Evolutionary conservation across 2,797 vertebrate genomes (phyloP).

Genomic region (Notoglanidium macrostoma): DNA sequence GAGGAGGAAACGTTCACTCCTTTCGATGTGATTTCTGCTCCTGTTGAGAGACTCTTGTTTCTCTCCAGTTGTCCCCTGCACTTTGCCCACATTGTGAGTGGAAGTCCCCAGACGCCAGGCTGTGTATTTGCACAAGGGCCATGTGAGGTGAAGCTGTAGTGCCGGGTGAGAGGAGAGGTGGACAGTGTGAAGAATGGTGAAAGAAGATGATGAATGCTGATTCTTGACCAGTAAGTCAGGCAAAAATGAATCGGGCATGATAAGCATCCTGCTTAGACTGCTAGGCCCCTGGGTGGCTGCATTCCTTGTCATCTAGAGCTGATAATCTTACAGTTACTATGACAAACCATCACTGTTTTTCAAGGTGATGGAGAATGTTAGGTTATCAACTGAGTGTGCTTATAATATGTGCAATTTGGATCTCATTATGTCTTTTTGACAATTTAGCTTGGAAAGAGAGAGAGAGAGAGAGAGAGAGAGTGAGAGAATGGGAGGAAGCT

Average conservation of each 20-base stretch:
- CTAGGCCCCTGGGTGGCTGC: not conserved
- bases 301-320: not conserved
- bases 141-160: conserved; percentile 20
- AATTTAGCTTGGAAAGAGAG: not conserved
- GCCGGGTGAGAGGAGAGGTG: conserved; percentile 13
- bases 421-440: conserved; percentile 1
- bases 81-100: conserved; percentile 45
- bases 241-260: conserved; percentile 12
- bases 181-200: conserved; percentile 19
- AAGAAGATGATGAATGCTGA: conserved; percentile 17
- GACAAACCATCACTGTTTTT: conserved; percentile 11
- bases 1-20: conserved; percentile 19
- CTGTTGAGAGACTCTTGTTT: conserved; percentile 34
- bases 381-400: not conserved
- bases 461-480: not conserved
- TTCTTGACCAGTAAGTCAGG: conserved; percentile 13
- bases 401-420: not conserved
- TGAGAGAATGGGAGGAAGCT: not conserved
- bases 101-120: conserved; percentile 25
- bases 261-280: conserved; percentile 13
- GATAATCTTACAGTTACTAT: conserved; percentile 1
- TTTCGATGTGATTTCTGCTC: conserved; percentile 46
- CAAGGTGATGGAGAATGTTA: conserved; percentile 1
- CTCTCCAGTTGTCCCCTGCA: conserved; percentile 19
- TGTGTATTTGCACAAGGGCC: conserved; percentile 27